Conservation (phyloP, 1,140 invertebrate species). For the Drosophila funebris region DNA sequence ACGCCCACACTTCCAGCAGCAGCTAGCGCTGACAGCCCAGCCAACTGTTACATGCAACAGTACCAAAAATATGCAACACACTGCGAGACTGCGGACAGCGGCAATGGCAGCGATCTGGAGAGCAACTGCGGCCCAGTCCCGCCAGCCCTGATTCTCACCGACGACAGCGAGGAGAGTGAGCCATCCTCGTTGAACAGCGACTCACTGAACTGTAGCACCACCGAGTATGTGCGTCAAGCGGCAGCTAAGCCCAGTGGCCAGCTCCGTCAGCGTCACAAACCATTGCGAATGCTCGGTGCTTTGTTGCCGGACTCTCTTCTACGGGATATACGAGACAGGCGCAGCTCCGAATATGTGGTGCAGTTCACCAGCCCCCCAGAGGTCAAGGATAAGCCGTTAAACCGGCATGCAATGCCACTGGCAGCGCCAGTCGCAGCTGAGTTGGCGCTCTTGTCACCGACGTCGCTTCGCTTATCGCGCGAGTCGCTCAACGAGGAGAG, state of each 20-base stretch:
- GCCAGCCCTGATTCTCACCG: slow-evolving; percentile 85
- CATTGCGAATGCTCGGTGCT: slow-evolving; percentile 49
- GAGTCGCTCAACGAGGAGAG: slow-evolving; percentile 69
- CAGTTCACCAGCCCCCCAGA: slow-evolving; percentile 45
- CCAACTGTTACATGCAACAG: slow-evolving; percentile 86
- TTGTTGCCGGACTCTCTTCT: slow-evolving; percentile 77
- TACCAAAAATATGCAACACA: slow-evolving; percentile 84
- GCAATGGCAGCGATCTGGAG: slow-evolving; percentile 92
- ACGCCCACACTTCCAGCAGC: slow-evolving; percentile 31
- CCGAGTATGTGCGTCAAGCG: slow-evolving; percentile 67
- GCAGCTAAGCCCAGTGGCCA: slow-evolving; percentile 66
- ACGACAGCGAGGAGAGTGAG: slow-evolving; percentile 81
- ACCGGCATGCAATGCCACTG: slow-evolving; percentile 5
- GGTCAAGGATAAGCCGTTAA: slow-evolving; percentile 50
- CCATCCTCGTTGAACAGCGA: slow-evolving; percentile 80
- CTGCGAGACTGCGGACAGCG: slow-evolving; percentile 91
- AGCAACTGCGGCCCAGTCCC: slow-evolving; percentile 81
- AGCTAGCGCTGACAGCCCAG: slow-evolving; percentile 78
- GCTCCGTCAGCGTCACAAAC: slow-evolving; percentile 55
- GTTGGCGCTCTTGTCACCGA: background rate
- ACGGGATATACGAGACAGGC: slow-evolving; percentile 77
- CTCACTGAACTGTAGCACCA: slow-evolving; percentile 69
- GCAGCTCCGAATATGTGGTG: slow-evolving; percentile 58
- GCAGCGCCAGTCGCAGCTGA: background rate
- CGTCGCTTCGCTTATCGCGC: slow-evolving; percentile 46